These are phyloP conservation scores for Antennarius maculatus DNA, from an alignment of 2,797 vertebrate genomes.

Conservation along the genomic window DNA sequence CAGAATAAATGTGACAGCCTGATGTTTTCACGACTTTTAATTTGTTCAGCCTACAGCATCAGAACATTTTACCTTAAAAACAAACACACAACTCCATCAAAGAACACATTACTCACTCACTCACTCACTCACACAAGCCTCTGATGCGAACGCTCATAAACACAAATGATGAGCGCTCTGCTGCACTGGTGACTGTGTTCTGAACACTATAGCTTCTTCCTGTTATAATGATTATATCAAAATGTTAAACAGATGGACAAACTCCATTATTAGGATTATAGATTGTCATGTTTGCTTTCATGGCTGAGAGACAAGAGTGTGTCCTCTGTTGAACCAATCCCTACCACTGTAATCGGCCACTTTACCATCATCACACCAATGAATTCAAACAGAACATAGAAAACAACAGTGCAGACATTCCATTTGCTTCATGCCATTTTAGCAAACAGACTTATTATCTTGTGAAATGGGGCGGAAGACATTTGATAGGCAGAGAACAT, in stretches of 20 bases:
- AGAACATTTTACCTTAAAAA: neutral
- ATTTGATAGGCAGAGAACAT: conserved; percentile 38
- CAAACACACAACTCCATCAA: neutral
- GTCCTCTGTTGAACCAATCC: conserved; percentile 9
- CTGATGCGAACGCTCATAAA: neutral
- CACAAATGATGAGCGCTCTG: neutral
- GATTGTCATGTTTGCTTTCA: conserved; percentile 2
- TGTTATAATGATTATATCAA: neutral
- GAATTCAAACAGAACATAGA: conserved; percentile 23
- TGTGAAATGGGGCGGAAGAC: conserved; percentile 69
- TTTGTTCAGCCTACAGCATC: conserved; percentile 1
- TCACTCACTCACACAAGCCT: neutral
- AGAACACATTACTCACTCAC: neutral
- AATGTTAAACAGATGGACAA: neutral
- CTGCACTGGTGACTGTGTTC: neutral
- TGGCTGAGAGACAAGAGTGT: neutral
- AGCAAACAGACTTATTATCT: conserved; percentile 60
- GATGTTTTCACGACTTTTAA: conserved; percentile 13
- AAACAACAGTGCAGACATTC: conserved; percentile 42
- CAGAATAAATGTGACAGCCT: neutral
- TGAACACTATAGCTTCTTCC: neutral
- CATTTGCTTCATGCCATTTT: conserved; percentile 54
- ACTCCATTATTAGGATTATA: neutral
- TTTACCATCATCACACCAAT: conserved; percentile 29
- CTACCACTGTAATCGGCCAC: conserved; percentile 1